Evolutionary conservation across 2,113 vertebrate genomes (phyloP).

Genomic region (Morone saxatilis): DNA sequence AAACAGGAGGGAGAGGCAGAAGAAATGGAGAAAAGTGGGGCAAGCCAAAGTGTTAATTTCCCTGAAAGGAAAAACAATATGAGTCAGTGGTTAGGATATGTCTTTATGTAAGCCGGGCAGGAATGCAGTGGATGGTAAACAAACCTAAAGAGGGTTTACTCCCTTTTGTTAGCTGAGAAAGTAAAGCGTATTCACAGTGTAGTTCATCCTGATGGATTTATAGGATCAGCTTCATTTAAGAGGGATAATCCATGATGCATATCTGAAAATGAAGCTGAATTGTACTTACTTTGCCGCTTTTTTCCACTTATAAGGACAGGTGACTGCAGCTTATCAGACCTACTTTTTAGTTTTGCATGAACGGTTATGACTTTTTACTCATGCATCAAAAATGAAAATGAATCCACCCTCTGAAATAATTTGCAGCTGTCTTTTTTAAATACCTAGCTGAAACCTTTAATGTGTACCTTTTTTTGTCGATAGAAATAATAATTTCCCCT

Average conservation of each 20-base stretch:
- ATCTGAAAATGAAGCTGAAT: not conserved
- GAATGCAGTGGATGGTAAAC: constrained; percentile 6
- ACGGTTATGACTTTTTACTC: constrained; percentile 1
- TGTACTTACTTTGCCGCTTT: not conserved
- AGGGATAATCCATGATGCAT: not conserved
- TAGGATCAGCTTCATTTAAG: not conserved
- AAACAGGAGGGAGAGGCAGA: not conserved
- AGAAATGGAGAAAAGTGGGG: not conserved
- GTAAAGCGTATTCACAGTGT: not conserved
- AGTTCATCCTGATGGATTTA: not conserved
- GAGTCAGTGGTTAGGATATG: constrained; percentile 27
- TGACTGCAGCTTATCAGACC: not conserved
- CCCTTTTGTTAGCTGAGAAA: not conserved
- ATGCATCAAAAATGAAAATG: constrained; percentile 17
- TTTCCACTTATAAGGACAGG: not conserved
- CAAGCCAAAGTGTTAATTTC: constrained; percentile 31
- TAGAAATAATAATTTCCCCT: not conserved
- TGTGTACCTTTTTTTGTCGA: not conserved
- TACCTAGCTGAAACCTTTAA: not conserved
- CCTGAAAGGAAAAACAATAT: constrained; percentile 10
- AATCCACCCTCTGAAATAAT: constrained; percentile 1
- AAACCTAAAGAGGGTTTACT: not conserved
- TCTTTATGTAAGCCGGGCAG: not conserved
- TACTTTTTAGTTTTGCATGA: constrained; percentile 17
- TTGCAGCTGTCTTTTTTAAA: not conserved